A percentile compares a stretch with the other conserved stretches of the same genome.
Conservation (phyloP, 2,888 invertebrate species). For the Sturmia bella region DNA sequence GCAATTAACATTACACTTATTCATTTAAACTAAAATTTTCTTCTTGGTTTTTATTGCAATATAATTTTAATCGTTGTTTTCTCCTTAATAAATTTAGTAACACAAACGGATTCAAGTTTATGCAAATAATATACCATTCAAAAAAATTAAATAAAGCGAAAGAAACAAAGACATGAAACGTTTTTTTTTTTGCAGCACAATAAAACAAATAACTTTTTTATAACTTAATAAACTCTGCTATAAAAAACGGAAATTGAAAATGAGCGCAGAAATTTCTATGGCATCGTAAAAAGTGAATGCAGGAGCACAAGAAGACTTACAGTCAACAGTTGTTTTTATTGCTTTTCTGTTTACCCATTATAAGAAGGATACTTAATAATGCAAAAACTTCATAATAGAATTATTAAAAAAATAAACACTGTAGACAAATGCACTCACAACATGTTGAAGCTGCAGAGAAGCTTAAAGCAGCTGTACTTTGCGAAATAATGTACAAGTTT, state of each 20-base stretch:
- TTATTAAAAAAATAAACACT: conserved; percentile 58
- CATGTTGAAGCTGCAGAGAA: background rate
- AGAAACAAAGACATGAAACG: background rate
- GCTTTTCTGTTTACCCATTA: conserved; percentile 15
- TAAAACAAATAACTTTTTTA: conserved; percentile 21
- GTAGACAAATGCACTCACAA: background rate
- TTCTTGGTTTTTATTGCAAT: conserved; percentile 19
- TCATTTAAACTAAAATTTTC: too few relatives aligned
- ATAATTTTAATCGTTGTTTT: conserved; percentile 37
- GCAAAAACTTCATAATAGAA: conserved; percentile 70
- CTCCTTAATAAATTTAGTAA: conserved; percentile 11
- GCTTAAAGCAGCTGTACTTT: too few relatives aligned
- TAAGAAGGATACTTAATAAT: conserved; percentile 63
- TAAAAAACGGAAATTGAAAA: conserved; percentile 4
- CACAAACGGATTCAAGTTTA: conserved; percentile 39
- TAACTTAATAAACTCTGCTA: conserved; percentile 46
- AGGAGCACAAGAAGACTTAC: background rate
- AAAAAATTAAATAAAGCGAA: background rate
- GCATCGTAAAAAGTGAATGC: background rate
- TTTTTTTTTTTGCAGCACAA: too few relatives aligned
- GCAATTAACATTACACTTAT: too few relatives aligned
- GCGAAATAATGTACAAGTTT: too few relatives aligned
- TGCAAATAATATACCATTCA: background rate
- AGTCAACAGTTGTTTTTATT: conserved; percentile 7
- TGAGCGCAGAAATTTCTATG: conserved; percentile 6